Conservation (phyloP, 2,888 invertebrate genomes). For the Teleogryllus oceanicus region DNA sequence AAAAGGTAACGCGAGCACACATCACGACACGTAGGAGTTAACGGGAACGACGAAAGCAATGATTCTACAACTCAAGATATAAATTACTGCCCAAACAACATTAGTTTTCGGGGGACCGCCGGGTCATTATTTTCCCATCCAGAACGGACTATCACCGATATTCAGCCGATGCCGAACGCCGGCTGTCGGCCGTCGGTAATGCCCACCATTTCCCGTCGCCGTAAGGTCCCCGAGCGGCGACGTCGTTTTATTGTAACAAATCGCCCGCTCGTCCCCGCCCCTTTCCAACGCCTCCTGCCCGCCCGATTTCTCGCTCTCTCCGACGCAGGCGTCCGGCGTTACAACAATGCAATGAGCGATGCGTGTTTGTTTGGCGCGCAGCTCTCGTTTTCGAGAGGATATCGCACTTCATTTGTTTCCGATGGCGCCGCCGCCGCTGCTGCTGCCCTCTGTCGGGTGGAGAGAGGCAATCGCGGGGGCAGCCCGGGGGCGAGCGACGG, state of each 20-base stretch:
- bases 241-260: background rate
- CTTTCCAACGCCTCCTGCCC: background rate
- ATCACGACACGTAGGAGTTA: too few relatives aligned
- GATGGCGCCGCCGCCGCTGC: background rate
- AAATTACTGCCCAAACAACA: too few relatives aligned
- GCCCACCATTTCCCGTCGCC: background rate
- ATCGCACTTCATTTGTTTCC: conserved; percentile 18
- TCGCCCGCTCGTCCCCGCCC: background rate
- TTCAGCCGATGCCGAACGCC: too few relatives aligned
- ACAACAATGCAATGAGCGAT: conserved; percentile 2
- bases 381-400: conserved; percentile 18
- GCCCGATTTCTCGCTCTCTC: background rate
- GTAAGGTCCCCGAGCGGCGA: background rate
- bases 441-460: background rate
- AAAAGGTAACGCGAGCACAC: too few relatives aligned
- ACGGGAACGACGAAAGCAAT: too few relatives aligned
- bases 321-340: background rate
- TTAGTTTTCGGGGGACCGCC: too few relatives aligned
- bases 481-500: too few relatives aligned
- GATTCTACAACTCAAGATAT: too few relatives aligned
- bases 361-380: conserved; percentile 8
- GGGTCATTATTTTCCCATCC: too few relatives aligned
- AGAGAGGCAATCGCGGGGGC: background rate
- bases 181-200: background rate
- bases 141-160: too few relatives aligned